A percentile compares a stretch with the other conserved stretches of the same genome.
phyloP scores from a whole-genome alignment of 2,797 vertebrate genomes.

The Xerus rutilus region DNA sequence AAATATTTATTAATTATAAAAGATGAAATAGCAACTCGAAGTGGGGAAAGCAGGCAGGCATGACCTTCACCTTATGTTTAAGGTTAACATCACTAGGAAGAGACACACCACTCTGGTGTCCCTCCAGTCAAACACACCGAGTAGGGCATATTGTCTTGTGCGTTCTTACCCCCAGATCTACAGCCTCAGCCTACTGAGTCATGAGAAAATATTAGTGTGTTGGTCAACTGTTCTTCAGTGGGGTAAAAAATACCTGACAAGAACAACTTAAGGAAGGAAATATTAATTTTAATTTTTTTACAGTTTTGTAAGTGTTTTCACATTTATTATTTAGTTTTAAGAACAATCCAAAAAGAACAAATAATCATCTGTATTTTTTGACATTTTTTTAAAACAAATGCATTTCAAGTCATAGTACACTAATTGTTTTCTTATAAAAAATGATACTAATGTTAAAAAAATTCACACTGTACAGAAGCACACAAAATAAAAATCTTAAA shows the following conservation, averaged over 20 bases:
- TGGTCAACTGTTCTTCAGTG: no score
- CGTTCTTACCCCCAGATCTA: neutral
- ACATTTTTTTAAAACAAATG: no score
- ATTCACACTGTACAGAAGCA: neutral
- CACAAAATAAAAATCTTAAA: neutral
- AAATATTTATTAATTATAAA: neutral
- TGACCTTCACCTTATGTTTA: no score
- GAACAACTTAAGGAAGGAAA: no score
- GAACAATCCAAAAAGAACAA: no score
- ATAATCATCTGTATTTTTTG: no score
- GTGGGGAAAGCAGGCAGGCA: neutral
- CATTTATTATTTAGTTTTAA: no score
- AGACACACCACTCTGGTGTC: fast-evolving
- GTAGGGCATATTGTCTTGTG: no score
- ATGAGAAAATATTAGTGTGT: neutral
- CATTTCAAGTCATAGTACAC: no score
- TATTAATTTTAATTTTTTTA: no score
- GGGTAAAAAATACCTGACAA: no score
- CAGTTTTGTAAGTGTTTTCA: no score
- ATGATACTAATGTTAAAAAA: slow-evolving; percentile 13
- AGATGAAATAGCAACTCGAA: neutral
- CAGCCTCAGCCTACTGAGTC: neutral
- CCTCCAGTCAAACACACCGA: fast-evolving
- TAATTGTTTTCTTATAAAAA: slow-evolving; percentile 37
- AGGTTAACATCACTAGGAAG: neutral